Percentiles rank a stretch among this genome's conserved stretches.
Evolutionary conservation across 2,888 invertebrate species (phyloP).

Genomic region (Hypsopygia costalis): DNA sequence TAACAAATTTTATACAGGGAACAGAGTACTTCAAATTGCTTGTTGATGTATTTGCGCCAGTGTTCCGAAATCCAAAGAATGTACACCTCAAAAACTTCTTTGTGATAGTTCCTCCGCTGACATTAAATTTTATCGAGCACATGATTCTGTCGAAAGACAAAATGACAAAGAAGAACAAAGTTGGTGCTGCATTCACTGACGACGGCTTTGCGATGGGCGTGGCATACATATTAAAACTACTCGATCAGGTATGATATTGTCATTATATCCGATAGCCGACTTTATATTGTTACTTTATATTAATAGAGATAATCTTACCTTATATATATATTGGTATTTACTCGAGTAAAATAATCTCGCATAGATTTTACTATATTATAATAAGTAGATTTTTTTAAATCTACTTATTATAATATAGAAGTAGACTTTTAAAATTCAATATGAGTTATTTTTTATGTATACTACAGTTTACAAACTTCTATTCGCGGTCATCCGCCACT

Average conservation of each 20-base stretch:
- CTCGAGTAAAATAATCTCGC: too few species aligned
- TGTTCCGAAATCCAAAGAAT: constrained; percentile 92
- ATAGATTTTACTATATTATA: too few species aligned
- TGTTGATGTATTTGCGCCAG: constrained; percentile 95
- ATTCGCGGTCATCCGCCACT: too few species aligned
- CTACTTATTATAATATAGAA: too few species aligned
- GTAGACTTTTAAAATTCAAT: too few species aligned
- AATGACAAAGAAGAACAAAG: constrained; percentile 93
- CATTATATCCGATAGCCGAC: too few species aligned
- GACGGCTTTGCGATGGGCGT: constrained; percentile 98
- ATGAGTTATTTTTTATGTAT: too few species aligned
- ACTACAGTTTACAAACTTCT: too few species aligned
- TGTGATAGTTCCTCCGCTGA: constrained; percentile 95
- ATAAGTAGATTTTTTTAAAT: too few species aligned
- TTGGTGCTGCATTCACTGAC: constrained; percentile 95
- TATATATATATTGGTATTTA: too few species aligned
- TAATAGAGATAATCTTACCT: too few species aligned
- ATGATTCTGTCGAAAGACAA: constrained; percentile 95
- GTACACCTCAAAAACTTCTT: constrained; percentile 95
- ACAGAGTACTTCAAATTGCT: constrained; percentile 94
- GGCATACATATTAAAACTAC: constrained; percentile 94
- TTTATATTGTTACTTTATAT: too few species aligned
- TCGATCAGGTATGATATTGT: constrained; percentile 90
- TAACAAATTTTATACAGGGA: constrained; percentile 91
- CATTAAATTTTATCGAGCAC: constrained; percentile 96